Evolutionary conservation across 1,140 invertebrate species (phyloP).

Genomic region (Thalassaphorura encarpata): DNA sequence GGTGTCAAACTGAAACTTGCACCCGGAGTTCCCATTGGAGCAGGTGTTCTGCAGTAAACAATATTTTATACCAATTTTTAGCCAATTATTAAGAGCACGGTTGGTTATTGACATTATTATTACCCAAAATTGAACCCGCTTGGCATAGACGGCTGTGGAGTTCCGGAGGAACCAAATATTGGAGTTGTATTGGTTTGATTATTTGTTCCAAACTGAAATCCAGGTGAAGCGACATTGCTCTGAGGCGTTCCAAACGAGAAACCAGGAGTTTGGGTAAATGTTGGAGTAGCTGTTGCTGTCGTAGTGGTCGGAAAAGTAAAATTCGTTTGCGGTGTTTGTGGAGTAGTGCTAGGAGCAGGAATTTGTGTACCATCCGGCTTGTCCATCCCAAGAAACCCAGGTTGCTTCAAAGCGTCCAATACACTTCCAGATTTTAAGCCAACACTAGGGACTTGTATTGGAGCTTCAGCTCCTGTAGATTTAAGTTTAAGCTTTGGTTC

Average conservation of each 20-base stretch:
- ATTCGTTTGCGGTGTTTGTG: too few relatives aligned
- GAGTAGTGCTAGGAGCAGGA: not conserved
- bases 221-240: not conserved
- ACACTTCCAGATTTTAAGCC: not conserved
- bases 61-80: too few relatives aligned
- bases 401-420: not conserved
- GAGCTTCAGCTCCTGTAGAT: not conserved
- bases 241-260: not conserved
- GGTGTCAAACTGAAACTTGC: too few relatives aligned
- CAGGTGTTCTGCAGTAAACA: too few relatives aligned
- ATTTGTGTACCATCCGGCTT: not conserved
- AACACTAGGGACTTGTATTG: not conserved
- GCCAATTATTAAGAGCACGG: too few relatives aligned
- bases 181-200: not conserved
- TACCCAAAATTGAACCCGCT: not conserved
- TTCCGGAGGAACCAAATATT: not conserved
- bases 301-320: not conserved
- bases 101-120: too few relatives aligned
- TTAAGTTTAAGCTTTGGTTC: not conserved
- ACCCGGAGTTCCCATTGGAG: too few relatives aligned
- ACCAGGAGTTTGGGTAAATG: not conserved
- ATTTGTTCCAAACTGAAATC: not conserved
- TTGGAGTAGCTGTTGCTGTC: not conserved
- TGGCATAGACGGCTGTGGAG: not conserved
- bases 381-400: not conserved